Conservation (phyloP, 1,140 invertebrate species). For the Bombus vancouverensis region DNA sequence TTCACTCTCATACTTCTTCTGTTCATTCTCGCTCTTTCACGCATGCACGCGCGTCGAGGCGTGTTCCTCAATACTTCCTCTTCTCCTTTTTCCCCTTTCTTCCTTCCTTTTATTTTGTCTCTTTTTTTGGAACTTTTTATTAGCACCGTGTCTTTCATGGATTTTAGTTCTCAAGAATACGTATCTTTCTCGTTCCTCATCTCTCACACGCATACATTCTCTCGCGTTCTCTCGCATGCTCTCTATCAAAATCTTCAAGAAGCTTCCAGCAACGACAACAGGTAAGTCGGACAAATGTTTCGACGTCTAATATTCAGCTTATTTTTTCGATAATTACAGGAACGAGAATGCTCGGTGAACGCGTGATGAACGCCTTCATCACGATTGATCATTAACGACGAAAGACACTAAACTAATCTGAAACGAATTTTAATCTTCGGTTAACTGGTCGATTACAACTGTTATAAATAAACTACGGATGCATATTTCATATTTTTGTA, state of each 20-base stretch:
- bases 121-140: conserved; percentile 77
- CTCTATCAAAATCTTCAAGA: conserved; percentile 8
- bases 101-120: neutral
- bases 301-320: neutral
- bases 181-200: conserved; percentile 14
- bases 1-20: conserved; percentile 40
- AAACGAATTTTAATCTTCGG: neutral
- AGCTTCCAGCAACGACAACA: conserved; percentile 41
- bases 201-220: neutral
- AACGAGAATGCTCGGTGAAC: neutral
- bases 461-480: neutral
- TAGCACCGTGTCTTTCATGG: conserved; percentile 78
- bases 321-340: neutral
- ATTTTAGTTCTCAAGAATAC: conserved; percentile 57
- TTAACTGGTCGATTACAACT: neutral
- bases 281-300: conserved; percentile 15
- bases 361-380: neutral
- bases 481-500: neutral
- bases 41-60: conserved; percentile 11
- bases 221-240: neutral
- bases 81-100: neutral
- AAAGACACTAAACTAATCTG: neutral
- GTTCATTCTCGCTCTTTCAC: conserved; percentile 46
- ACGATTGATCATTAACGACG: neutral
- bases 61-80: neutral